These are phyloP conservation scores for Cebidichthys violaceus DNA, from an alignment of 2,113 vertebrate species.

Conservation along the genomic window DNA sequence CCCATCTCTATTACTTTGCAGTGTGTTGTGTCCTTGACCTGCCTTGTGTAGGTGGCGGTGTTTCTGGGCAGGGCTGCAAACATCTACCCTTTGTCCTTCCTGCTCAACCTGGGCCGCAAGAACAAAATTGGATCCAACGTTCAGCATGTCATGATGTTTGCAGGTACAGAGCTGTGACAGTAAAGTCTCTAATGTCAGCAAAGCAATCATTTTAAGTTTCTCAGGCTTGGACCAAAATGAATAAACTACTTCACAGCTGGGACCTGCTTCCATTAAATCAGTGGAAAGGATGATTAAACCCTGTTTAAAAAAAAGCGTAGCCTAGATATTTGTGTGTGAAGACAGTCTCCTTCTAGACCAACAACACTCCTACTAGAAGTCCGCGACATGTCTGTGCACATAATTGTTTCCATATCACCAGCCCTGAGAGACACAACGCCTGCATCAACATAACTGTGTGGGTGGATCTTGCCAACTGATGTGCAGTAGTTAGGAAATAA, in stretches of 20 bases:
- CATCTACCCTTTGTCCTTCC: slow-evolving; percentile 96
- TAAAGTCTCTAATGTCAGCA: not conserved
- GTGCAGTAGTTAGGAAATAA: not conserved
- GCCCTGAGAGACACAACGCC: not conserved
- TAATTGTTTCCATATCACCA: not conserved
- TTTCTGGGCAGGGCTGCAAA: slow-evolving; percentile 96
- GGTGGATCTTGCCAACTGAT: not conserved
- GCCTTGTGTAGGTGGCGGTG: slow-evolving; percentile 88
- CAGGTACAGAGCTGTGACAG: slow-evolving; percentile 82
- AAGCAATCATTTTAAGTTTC: not conserved
- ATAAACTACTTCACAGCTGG: not conserved
- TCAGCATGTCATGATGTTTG: slow-evolving; percentile 99
- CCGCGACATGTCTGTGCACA: not conserved
- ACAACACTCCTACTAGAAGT: slow-evolving; percentile 10
- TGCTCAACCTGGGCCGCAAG: slow-evolving; percentile 95
- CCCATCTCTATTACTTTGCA: not conserved
- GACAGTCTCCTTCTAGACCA: not conserved
- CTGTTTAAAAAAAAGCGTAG: not conserved
- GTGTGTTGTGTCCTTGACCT: slow-evolving; percentile 83
- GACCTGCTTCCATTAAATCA: slow-evolving; percentile 1
- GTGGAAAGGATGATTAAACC: not conserved
- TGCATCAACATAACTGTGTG: not conserved
- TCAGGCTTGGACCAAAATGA: not conserved
- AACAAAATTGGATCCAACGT: slow-evolving; percentile 94
- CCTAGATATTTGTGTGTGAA: not conserved